Base-by-base conservation (phyloP, 2,113 vertebrate species). In the Grantiella picta region DNA sequence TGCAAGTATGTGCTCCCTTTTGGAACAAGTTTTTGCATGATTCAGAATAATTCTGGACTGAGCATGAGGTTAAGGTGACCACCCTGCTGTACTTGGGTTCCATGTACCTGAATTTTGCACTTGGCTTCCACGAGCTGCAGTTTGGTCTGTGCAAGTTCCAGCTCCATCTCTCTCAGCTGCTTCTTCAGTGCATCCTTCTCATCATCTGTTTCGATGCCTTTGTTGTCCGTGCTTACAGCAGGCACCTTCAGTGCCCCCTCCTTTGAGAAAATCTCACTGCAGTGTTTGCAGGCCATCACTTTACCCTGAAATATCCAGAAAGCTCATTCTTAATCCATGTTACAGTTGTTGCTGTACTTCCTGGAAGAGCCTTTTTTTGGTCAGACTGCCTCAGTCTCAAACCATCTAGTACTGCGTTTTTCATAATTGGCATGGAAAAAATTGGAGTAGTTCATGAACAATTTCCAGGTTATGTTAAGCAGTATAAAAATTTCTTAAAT, bases 61-160 rank as follows among this genome's bases (percentile, higher is more conserved):
- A 87, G 33, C 49, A 25, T 0, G 11, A 81, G 15, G 15, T 72
- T 60, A 47, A 50, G 20, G 70, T 70, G 28, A 56, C 31, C 6
- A 22, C 40, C 56, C 36, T 71, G 36, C 56, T 80, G 56, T 24
- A 59, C 53, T 28, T 42, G 60, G 35, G 45, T 40, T 57, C 86
- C n/a, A 89, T 89, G 0, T 89, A 99, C 99, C 99, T 99, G 99
- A 86, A 99, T 99, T 98, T 99, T 99, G 88, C 99, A 99, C 97
- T 99, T 99, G 96, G 99, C 99, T 97, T 99, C 99, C 97, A 99
- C 99, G 86, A 99, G 98, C 97, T 99, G 99, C 92, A 99, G 98
- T 92, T 99, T 99, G 94, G 99, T 99, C 96, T 99, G 99, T n/a
- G 99, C 99, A 96, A 99, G 97, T 83, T 99, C 99, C 97, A 99